Evolutionary conservation across 2,797 vertebrate genomes (phyloP), one percentile per base, ranked within the genome.

Genomic region (Xiphophorus birchmanni): DNA sequence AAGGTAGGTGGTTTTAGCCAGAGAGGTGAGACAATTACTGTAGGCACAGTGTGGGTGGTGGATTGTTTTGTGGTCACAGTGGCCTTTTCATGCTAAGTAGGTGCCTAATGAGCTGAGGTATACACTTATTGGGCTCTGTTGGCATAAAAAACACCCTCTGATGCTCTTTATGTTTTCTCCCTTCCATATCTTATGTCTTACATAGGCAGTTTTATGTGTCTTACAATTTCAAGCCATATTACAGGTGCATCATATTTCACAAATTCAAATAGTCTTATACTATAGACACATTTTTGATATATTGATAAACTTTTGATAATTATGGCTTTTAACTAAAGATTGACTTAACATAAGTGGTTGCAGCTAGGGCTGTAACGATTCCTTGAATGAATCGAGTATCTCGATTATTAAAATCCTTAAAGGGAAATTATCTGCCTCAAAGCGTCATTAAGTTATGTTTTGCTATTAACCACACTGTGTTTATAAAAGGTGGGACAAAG

Each of bases 31-130:
- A 82, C 74, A 77, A 76, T 76, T 76, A 58, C 63, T 78, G 88
- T 76, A 80, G 76, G 82, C 76, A 74, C 21, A 80, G 82, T 81
- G 90, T 90, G 88, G 87, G 90, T 80, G 89, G 84, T 54, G 86
- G 84, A 85, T 86, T 91, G 87, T 91, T 91, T 87, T 86, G 89
- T 91, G 90, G 89, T 87, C 85, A 79, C 5, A 47, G 84, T 89
- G 88, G 89, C 81, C 86, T 89, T 93, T 92, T 90, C 90, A 90
- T 88, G 87, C 80, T 91, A 88, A 92, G 89, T 91, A 89, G 83
- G 60, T 81, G 75, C 91, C 84, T 90, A 91, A 93, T 91, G 89
- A 93, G 79, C 82, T 84, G 83, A 65, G 85, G 74, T 35, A 88
- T 75, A 80, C 87, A 75, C 85, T 88, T 79, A 87, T 85, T 75